Conservation (phyloP, 2,797 vertebrate species). For the Eremophila alpestris region DNA sequence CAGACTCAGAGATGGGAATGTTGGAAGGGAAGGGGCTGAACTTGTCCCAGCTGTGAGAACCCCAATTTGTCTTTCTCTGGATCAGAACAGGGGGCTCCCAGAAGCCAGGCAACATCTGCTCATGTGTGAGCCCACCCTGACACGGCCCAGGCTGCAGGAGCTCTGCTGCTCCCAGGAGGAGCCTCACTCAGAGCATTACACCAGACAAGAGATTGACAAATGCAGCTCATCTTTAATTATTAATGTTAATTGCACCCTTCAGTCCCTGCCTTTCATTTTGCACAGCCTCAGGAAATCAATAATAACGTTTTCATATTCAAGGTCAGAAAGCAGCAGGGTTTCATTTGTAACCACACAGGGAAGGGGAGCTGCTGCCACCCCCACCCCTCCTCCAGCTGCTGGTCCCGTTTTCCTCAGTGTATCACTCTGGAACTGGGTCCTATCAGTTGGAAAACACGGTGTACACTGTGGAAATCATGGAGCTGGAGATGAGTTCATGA, state of each 20-base stretch:
- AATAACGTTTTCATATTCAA: neutral
- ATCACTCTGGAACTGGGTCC: fast-evolving
- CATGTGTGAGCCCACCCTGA: fast-evolving
- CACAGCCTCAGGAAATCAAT: neutral
- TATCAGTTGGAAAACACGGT: fast-evolving
- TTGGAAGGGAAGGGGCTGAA: neutral
- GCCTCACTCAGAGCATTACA: neutral
- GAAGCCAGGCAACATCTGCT: neutral
- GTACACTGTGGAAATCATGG: fast-evolving
- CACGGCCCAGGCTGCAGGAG: neutral
- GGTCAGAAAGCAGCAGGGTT: neutral
- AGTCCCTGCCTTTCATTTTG: neutral
- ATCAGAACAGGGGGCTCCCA: neutral
- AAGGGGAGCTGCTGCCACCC: neutral
- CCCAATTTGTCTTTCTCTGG: fast-evolving
- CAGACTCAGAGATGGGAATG: neutral
- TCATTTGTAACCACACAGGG: neutral
- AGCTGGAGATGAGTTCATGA: neutral
- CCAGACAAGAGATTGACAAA: neutral
- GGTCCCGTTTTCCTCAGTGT: fast-evolving
- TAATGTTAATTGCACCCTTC: neutral
- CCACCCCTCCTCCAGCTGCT: fast-evolving
- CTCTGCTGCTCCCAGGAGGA: neutral
- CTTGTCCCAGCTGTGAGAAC: neutral
- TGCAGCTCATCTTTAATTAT: neutral